These are phyloP conservation scores for Psilanteris sp. DNA, from an alignment of 1,140 invertebrate species.

Conservation along the genomic window DNA sequence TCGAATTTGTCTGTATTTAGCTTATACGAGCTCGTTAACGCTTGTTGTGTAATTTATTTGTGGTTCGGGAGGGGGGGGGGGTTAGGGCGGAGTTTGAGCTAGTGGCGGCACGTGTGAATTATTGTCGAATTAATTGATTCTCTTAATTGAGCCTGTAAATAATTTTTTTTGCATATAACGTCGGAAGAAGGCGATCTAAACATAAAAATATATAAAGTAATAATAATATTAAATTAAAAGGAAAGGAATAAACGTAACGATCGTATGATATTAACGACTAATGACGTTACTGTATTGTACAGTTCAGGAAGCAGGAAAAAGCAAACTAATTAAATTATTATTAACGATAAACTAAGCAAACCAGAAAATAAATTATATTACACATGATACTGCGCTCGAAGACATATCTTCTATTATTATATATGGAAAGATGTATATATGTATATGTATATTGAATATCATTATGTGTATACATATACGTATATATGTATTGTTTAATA, in stretches of 20 bases:
- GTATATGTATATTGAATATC: too few species aligned
- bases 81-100: too few species aligned
- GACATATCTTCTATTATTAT: constrained; percentile 61
- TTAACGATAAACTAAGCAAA: constrained; percentile 23
- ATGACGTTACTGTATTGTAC: constrained; percentile 54
- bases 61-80: too few species aligned
- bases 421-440: constrained; percentile 61
- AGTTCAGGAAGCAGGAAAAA: constrained; percentile 25
- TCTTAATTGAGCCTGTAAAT: constrained; percentile 60
- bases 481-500: constrained; percentile 60
- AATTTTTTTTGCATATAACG: constrained; percentile 60
- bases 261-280: constrained; percentile 46
- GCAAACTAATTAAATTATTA: constrained; percentile 12
- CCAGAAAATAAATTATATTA: constrained; percentile 30
- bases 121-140: constrained; percentile 47
- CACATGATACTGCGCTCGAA: constrained; percentile 41
- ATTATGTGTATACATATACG: too few species aligned
- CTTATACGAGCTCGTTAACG: constrained; percentile 46
- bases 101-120: constrained; percentile 14
- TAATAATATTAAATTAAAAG: too few species aligned
- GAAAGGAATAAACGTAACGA: too few species aligned
- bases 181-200: constrained; percentile 29
- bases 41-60: constrained; percentile 58
- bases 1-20: constrained; percentile 51
- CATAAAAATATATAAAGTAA: too few species aligned